Base-by-base conservation (phyloP, 2,888 invertebrate genomes). In the Nematopogon swammerdamellus region DNA sequence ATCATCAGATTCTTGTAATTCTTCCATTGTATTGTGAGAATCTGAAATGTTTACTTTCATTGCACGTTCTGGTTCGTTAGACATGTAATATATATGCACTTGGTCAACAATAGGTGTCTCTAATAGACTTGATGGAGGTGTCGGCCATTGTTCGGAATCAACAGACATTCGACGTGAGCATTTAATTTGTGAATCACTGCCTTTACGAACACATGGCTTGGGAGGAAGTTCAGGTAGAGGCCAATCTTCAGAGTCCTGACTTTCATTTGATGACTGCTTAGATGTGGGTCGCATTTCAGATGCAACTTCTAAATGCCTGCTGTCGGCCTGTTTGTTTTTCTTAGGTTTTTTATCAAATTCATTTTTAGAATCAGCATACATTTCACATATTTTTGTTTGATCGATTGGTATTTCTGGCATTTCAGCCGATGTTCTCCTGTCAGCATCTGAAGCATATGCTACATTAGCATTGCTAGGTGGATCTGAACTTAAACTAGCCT, bases 371-470 rank as follows among this genome's bases (percentile, higher is more conserved):
- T 73, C 76, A 20, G 77, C 76, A 50, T 84, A 84, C 72, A 82
- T 75, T 64, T 81, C 79, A 46, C 83, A 77, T 46, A 82, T 76
- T 52, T 84, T 84, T 2, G 82, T 76, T 51, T 86, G 83, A 63
- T 91, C 91, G 54, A 91, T 90, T 0, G 91, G 91, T 57, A 91
- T 86, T 58, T 91, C 91, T 0, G 91, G 91, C 84, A 91, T 87
- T 73, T 91, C 91, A 1, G 91, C 91, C 0, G 91, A 91, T 2
- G 91, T 91, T 57, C 91, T 80, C 54, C 91, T 80, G 67, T 91
- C 91, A 1, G 85, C 82, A 60, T 91, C 91, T 1, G 91, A 91
- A 59, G 90, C 88, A 61, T 89, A 88, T n/a, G 85, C 85, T 43
- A 85, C 79, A 59, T 85, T 85, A 10, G 87, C 87, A 58, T 88